A percentile compares a stretch with the other conserved stretches of the same genome.
phyloP scores from a whole-genome alignment of 2,113 vertebrate genomes.

The Eubucco bourcierii region DNA sequence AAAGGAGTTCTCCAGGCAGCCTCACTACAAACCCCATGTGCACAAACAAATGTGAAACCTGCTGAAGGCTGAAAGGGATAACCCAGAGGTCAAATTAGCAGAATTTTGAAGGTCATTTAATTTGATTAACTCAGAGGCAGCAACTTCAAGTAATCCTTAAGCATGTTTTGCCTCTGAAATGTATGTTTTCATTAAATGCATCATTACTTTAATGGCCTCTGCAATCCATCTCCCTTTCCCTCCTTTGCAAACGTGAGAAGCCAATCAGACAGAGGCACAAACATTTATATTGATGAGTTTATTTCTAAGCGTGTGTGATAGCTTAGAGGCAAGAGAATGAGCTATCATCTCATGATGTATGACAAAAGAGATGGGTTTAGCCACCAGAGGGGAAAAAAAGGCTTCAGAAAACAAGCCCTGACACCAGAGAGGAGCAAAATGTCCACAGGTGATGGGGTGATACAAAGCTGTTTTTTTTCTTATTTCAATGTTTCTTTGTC shows the following conservation, averaged over 20 bases:
- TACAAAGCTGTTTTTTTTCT: neutral
- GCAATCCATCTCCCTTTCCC: slow-evolving; percentile 77
- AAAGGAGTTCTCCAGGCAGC: neutral
- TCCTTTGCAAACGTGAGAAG: slow-evolving; percentile 74
- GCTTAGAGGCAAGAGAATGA: slow-evolving; percentile 73
- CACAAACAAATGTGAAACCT: slow-evolving; percentile 37
- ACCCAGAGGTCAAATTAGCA: slow-evolving; percentile 62
- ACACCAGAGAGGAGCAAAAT: neutral
- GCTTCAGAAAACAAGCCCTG: slow-evolving; percentile 4
- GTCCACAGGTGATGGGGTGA: neutral
- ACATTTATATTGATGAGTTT: slow-evolving; percentile 79
- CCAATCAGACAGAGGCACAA: slow-evolving; percentile 78
- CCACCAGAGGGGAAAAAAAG: neutral
- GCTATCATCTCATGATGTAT: slow-evolving; percentile 60
- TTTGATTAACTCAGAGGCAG: slow-evolving; percentile 71
- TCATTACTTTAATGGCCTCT: slow-evolving; percentile 82
- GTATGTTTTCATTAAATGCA: slow-evolving; percentile 81
- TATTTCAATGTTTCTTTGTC: neutral
- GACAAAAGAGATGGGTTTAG: slow-evolving; percentile 63
- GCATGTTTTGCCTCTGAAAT: slow-evolving; percentile 80
- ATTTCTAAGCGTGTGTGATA: slow-evolving; percentile 63
- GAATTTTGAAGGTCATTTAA: slow-evolving; percentile 75
- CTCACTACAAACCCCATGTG: neutral
- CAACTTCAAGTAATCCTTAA: slow-evolving; percentile 76
- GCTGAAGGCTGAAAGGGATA: slow-evolving; percentile 42